Evolutionary conservation across 2,888 invertebrate genomes (phyloP).

Genomic region (Trichacis sp.): DNA sequence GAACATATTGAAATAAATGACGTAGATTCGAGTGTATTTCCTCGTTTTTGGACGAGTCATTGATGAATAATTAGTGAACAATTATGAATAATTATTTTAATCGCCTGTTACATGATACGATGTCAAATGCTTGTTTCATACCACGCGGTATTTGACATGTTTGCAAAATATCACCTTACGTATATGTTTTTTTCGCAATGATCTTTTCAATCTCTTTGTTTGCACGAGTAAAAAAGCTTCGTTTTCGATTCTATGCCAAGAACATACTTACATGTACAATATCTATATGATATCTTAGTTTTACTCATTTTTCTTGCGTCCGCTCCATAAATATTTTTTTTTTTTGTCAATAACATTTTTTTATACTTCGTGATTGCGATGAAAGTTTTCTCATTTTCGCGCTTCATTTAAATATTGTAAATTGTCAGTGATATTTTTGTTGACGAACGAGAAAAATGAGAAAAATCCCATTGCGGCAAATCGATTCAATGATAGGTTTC

Average conservation of each 20-base stretch:
- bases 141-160: conserved; percentile 31
- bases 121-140: conserved; percentile 39
- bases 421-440: too few species aligned
- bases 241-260: conserved; percentile 53
- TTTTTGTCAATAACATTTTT: neutral
- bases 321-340: conserved; percentile 12
- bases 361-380: too few species aligned
- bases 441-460: too few species aligned
- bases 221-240: conserved; percentile 56
- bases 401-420: too few species aligned
- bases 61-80: conserved; percentile 12
- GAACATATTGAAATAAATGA: conserved; percentile 35
- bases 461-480: too few species aligned
- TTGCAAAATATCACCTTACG: conserved; percentile 54
- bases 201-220: conserved; percentile 30
- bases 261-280: conserved; percentile 56
- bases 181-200: conserved; percentile 32
- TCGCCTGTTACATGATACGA: conserved; percentile 30
- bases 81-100: too few species aligned
- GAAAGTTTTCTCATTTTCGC: too few species aligned
- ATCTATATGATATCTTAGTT: conserved; percentile 11
- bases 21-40: conserved; percentile 27
- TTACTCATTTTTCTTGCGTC: conserved; percentile 4
- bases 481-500: too few species aligned
- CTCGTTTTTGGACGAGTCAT: conserved; percentile 15